A percentile compares a stretch with the other conserved stretches of the same genome.
These are phyloP conservation scores for Eugnorisma glareosa DNA, from an alignment of 2,888 invertebrate species.

Conservation along the genomic window DNA sequence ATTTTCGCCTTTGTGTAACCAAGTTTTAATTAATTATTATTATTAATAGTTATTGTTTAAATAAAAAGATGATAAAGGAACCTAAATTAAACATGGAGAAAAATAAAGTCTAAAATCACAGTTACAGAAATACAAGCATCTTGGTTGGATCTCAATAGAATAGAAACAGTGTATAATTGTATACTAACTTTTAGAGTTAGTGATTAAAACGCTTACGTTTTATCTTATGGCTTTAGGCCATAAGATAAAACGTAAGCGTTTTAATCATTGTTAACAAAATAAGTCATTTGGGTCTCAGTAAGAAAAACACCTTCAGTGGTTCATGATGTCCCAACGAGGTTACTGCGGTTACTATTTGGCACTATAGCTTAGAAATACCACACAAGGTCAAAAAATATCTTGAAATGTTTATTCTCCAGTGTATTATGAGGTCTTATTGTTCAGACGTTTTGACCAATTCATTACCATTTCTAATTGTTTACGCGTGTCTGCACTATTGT, in stretches of 20 bases:
- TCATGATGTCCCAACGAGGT: conserved; percentile 8
- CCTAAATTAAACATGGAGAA: background rate
- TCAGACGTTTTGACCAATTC: conserved; percentile 56
- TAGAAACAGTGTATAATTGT: background rate
- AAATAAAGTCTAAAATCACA: background rate
- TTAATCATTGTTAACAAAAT: background rate
- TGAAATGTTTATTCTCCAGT: conserved; percentile 24
- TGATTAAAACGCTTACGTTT: too few species aligned
- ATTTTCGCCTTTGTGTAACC: background rate
- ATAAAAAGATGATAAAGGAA: background rate
- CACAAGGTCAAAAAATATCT: conserved; percentile 29
- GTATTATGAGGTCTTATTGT: conserved; percentile 45
- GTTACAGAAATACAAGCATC: background rate
- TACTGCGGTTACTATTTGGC: conserved; percentile 1
- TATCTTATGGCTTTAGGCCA: too few species aligned
- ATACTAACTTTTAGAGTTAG: too few species aligned
- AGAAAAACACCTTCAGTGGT: background rate
- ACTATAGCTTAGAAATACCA: conserved; percentile 21
- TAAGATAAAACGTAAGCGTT: background rate
- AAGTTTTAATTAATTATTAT: background rate
- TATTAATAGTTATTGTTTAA: background rate
- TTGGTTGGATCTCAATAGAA: background rate
- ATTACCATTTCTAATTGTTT: conserved; percentile 57
- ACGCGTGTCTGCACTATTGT: conserved; percentile 53
- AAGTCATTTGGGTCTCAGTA: background rate